Percentiles rank a stretch among this genome's conserved stretches.
Evolutionary conservation across 2,888 invertebrate species (phyloP).

Genomic region (Agrotis segetum): DNA sequence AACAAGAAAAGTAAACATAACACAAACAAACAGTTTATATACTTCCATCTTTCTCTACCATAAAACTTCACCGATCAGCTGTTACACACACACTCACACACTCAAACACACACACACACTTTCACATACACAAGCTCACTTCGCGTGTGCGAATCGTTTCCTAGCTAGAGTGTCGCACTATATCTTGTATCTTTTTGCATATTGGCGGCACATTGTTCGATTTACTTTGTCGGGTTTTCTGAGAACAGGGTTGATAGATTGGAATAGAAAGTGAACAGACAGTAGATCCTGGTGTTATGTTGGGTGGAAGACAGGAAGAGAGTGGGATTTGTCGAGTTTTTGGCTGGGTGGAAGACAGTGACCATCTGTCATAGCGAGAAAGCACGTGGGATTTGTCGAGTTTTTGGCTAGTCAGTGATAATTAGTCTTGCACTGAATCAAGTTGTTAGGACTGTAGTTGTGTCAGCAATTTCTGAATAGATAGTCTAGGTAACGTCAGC

Average conservation of each 20-base stretch:
- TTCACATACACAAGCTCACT: conserved; percentile 39
- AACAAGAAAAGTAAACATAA: conserved; percentile 4
- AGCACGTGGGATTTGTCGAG: background rate
- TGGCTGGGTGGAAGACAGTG: background rate
- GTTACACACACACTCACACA: conserved; percentile 25
- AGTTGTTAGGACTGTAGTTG: no score
- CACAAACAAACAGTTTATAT: background rate
- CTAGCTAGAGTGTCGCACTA: conserved; percentile 58
- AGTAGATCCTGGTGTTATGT: background rate
- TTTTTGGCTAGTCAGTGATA: background rate
- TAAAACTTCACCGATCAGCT: conserved; percentile 46
- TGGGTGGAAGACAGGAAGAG: background rate
- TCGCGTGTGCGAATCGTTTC: conserved; percentile 60
- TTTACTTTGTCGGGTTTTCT: conserved; percentile 41
- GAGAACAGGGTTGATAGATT: conserved; percentile 40
- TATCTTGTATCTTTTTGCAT: conserved; percentile 62
- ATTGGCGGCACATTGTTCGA: conserved; percentile 48
- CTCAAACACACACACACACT: background rate
- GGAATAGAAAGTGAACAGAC: conserved; percentile 39
- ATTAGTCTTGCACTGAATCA: no score
- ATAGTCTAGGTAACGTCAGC: no score
- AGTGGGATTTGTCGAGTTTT: background rate
- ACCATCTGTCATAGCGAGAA: no score
- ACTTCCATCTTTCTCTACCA: conserved; percentile 47
- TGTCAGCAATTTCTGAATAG: no score